Evolutionary conservation across 2,797 vertebrate species (phyloP).

Genomic region (Cuniculus paca): DNA sequence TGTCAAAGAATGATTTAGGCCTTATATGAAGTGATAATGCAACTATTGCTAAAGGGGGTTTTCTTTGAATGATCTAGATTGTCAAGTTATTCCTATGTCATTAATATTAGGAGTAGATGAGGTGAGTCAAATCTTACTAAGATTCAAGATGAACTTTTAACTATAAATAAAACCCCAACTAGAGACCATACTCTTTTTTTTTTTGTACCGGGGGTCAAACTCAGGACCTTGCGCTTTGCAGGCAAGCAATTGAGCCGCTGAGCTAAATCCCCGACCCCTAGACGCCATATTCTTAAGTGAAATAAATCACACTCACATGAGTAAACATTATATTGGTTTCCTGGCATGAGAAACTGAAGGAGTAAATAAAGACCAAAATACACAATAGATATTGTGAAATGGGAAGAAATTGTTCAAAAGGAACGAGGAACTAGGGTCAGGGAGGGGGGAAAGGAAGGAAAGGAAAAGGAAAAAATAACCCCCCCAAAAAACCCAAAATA

Average conservation of each 20-base stretch:
- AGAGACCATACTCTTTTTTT: neutral
- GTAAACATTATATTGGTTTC: neutral
- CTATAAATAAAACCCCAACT: slow-evolving; percentile 6
- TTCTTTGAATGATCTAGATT: slow-evolving; percentile 66
- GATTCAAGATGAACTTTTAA: slow-evolving; percentile 49
- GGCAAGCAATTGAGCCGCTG: too few species aligned
- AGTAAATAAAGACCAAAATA: neutral
- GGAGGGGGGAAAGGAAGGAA: neutral
- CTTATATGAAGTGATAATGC: slow-evolving; percentile 61
- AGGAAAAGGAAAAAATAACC: neutral
- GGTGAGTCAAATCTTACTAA: slow-evolving; percentile 55
- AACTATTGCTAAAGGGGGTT: slow-evolving; percentile 37
- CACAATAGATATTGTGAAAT: neutral
- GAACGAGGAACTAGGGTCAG: neutral
- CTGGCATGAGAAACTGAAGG: neutral
- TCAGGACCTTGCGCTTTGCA: too few species aligned
- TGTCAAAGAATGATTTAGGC: slow-evolving; percentile 58
- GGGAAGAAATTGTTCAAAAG: neutral
- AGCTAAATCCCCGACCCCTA: too few species aligned
- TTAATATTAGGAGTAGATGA: slow-evolving; percentile 59
- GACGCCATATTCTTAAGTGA: neutral
- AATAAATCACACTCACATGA: neutral
- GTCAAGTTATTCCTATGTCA: slow-evolving; percentile 62
- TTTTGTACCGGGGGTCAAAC: too few species aligned
- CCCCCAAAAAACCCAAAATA: neutral